phyloP scores from a whole-genome alignment of 2,888 invertebrate genomes.

The Ferdinandea cuprea region DNA sequence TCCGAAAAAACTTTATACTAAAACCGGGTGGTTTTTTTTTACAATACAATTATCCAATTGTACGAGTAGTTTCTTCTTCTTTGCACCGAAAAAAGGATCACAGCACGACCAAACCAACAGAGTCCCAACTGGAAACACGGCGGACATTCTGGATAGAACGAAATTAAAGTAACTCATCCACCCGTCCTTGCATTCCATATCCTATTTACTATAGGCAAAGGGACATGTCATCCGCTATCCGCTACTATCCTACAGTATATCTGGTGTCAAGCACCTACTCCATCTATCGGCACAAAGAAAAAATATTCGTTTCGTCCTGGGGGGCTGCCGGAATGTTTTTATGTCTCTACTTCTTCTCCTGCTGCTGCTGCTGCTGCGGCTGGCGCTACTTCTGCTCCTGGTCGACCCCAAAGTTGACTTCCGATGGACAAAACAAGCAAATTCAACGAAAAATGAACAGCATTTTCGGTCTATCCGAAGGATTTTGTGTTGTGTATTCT shows the following conservation, averaged over 20 bases:
- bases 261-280: slow-evolving; percentile 66
- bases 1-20: slow-evolving; percentile 22
- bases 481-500: slow-evolving; percentile 60
- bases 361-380: neutral
- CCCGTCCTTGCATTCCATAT: slow-evolving; percentile 33
- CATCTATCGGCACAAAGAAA: slow-evolving; percentile 57
- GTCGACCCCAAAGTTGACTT: slow-evolving; percentile 58
- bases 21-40: slow-evolving; percentile 44
- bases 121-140: slow-evolving; percentile 42
- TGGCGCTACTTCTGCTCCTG: neutral
- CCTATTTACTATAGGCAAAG: slow-evolving; percentile 39
- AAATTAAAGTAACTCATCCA: slow-evolving; percentile 69
- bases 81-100: neutral
- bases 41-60: slow-evolving; percentile 61
- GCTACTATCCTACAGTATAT: slow-evolving; percentile 13
- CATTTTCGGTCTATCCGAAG: slow-evolving; percentile 62
- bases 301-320: slow-evolving; percentile 12
- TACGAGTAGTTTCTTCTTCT: slow-evolving; percentile 6
- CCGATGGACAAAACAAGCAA: slow-evolving; percentile 54
- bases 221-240: slow-evolving; percentile 24
- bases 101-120: slow-evolving; percentile 8
- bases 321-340: slow-evolving; percentile 34
- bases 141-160: slow-evolving; percentile 28
- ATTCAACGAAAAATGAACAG: slow-evolving; percentile 30
- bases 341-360: slow-evolving; percentile 9